These are phyloP conservation scores for Conger conger DNA, from an alignment of 2,113 vertebrate genomes.

Conservation along the genomic window DNA sequence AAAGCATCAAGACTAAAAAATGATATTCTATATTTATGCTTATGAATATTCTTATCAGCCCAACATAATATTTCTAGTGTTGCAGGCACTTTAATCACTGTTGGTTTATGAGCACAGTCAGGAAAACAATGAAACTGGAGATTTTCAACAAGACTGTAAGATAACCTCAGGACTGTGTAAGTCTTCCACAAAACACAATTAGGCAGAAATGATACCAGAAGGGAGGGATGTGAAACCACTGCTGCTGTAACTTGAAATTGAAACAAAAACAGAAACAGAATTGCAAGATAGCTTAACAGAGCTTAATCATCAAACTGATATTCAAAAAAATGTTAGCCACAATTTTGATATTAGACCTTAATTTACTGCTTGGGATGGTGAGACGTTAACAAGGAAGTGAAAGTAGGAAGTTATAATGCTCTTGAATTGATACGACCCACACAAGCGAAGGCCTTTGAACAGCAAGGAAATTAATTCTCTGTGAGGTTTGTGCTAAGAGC, in stretches of 20 bases:
- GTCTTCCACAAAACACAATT: neutral
- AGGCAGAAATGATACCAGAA: neutral
- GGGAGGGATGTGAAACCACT: neutral
- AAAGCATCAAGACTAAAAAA: neutral
- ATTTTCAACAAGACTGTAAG: neutral
- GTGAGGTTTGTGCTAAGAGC: neutral
- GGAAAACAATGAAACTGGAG: too few species aligned
- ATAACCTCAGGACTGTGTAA: neutral
- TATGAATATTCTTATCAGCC: neutral
- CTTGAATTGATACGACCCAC: neutral
- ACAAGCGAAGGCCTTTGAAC: neutral
- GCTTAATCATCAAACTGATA: neutral
- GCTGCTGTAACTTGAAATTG: too few species aligned
- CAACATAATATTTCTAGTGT: neutral
- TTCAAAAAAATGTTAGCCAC: too few species aligned
- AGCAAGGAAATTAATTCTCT: neutral
- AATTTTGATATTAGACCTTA: neutral
- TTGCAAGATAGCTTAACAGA: neutral
- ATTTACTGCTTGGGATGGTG: neutral
- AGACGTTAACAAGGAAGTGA: neutral
- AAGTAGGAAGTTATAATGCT: neutral
- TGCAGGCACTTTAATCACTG: neutral
- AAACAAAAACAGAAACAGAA: neutral
- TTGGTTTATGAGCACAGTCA: too few species aligned
- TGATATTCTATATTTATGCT: too few species aligned